Base-by-base conservation (phyloP, 1,140 invertebrate species). In the Lordiphosa stackelbergi region DNA sequence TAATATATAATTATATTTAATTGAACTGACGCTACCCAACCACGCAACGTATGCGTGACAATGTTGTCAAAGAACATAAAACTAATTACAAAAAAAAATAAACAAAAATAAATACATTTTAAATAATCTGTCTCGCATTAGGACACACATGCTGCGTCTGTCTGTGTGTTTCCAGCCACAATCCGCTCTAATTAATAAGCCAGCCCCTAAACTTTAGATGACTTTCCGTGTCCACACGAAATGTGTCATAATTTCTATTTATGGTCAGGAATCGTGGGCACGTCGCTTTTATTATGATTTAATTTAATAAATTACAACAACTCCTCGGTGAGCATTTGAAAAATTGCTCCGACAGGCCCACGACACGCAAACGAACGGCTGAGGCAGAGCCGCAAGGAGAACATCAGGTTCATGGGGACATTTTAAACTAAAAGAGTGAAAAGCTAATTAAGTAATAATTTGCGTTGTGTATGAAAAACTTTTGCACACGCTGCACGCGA, bases 231-330 rank as follows among this genome's bases (percentile, higher is more conserved):
- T 83, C 72, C 72, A 56, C 77, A 77, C 57, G 72, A 59, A 75
- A 83, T 83, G 69, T 83, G 77, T 83, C 77, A 83, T 83, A 83
- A 83, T 83, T 83, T 73, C 69, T 77, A 83, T 83, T 83, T 77
- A 83, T 75, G 77, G 77, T 75, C 41, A 34, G 54, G 12, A 42
- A 42, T 53, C 22, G 53, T 45, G 55, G 68, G 54, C 73, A 72
- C 69, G 71, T 83, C 54, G 49, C 74, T 57, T 72, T 62, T 77
- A 66, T 66, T 72, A 77, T 83, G 77, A 83, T 83, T 83, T 83
- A 77, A 83, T 83, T 83, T 83, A 69, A 83, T 83, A 77, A 77
- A 83, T 83, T 73, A 68, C 77, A 81, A 70, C 73, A 68, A 58
- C 66, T 74, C 70, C 70, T 70, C 66, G 38, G 56, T 59, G 70